Conservation (phyloP, 2,797 vertebrate species). For the Squalus acanthias region DNA sequence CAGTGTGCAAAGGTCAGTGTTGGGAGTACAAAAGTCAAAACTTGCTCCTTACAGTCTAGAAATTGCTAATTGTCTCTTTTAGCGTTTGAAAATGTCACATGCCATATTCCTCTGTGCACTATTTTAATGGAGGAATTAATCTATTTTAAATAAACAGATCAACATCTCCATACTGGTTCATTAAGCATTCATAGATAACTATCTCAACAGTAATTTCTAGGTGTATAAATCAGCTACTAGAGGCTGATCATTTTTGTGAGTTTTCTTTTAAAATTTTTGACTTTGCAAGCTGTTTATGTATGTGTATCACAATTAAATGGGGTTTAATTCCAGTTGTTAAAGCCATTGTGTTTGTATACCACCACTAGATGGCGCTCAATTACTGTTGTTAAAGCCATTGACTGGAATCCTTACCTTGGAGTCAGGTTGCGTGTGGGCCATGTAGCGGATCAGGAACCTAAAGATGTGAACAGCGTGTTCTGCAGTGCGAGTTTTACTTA, state of each 20-base stretch:
- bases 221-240: neutral
- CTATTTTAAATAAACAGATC: neutral
- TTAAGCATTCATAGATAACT: neutral
- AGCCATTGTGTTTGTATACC: neutral
- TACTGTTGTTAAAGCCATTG: neutral
- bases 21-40: neutral
- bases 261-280: neutral
- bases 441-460: too few relatives aligned
- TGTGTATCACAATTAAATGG: neutral
- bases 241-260: neutral
- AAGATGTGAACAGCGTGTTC: too few relatives aligned
- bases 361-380: neutral
- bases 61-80: neutral
- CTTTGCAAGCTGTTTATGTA: neutral
- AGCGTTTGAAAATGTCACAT: neutral
- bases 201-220: neutral
- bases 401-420: neutral
- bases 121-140: too few relatives aligned
- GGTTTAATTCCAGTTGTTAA: neutral
- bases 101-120: neutral
- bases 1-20: neutral
- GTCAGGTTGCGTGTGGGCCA: too few relatives aligned
- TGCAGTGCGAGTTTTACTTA: too few relatives aligned
- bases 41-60: neutral
- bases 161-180: neutral